phyloP scores from a whole-genome alignment of 35 echinoderm and acorn worm genomes.

The Anneissia japonica region DNA sequence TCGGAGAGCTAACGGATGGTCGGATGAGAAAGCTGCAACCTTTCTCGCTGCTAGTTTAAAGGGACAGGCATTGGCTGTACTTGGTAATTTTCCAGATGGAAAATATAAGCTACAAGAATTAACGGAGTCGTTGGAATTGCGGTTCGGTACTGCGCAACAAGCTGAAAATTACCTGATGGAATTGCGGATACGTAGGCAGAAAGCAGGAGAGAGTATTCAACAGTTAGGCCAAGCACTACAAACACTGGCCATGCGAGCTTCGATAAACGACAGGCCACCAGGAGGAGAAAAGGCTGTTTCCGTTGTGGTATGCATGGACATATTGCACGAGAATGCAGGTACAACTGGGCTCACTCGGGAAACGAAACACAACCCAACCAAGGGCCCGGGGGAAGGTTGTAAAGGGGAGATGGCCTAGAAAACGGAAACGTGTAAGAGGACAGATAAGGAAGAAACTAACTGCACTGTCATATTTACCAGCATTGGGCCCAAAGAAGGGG shows the following conservation, averaged over 20 bases:
- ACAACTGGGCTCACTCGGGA: neutral
- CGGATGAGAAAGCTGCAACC: neutral
- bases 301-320: slow-evolving; percentile 12
- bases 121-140: neutral
- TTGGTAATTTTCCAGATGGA: neutral
- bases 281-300: neutral
- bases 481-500: slow-evolving; percentile 22
- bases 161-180: slow-evolving; percentile 35
- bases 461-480: neutral
- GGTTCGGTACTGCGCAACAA: slow-evolving; percentile 16
- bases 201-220: slow-evolving; percentile 1
- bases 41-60: slow-evolving; percentile 30
- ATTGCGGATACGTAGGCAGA: slow-evolving; percentile 1
- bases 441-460: neutral
- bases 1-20: neutral
- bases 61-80: slow-evolving; percentile 5
- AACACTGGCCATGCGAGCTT: slow-evolving; percentile 13
- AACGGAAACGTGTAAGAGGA: neutral
- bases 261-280: neutral
- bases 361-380: slow-evolving; percentile 13
- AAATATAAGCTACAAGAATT: neutral
- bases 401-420: neutral
- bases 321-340: neutral
- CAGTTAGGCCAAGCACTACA: slow-evolving; percentile 29
- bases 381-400: slow-evolving; percentile 17